phyloP scores from a whole-genome alignment of 2,888 invertebrate genomes.

The Euclidia mi region DNA sequence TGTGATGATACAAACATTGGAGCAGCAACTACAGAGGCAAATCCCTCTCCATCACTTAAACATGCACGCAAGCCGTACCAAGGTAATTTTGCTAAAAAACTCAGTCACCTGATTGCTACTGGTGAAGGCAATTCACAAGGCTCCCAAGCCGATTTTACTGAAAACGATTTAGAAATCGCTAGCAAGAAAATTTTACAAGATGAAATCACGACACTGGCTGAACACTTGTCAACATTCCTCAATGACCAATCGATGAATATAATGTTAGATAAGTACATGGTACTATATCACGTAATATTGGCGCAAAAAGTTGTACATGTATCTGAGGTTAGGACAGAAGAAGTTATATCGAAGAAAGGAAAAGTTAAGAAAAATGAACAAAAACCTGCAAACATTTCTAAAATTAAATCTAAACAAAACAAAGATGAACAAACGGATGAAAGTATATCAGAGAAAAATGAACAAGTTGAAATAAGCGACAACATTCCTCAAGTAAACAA shows the following conservation, averaged over 20 bases:
- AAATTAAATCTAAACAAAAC: no score
- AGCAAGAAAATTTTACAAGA: constrained; percentile 27
- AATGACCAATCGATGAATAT: constrained; percentile 12
- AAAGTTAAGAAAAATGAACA: no score
- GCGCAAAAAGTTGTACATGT: constrained; percentile 21
- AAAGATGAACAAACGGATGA: no score
- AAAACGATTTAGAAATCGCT: constrained; percentile 25
- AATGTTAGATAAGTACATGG: constrained; percentile 31
- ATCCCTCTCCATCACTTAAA: neutral
- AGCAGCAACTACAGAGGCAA: neutral
- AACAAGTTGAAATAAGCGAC: no score
- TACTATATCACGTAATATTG: constrained; percentile 38
- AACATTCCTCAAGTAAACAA: no score
- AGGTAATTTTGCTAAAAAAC: neutral
- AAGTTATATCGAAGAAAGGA: neutral
- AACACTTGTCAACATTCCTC: constrained; percentile 22
- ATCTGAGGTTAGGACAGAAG: constrained; percentile 17
- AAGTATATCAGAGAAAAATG: no score
- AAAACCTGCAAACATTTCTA: no score
- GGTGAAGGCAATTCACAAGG: constrained; percentile 17
- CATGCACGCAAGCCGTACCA: neutral
- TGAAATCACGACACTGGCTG: constrained; percentile 21
- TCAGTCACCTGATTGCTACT: constrained; percentile 33
- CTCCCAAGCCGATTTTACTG: constrained; percentile 9
- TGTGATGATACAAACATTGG: constrained; percentile 14